Percentiles rank a stretch among this genome's conserved stretches.
These are phyloP conservation scores for Vipera ursinii DNA, from an alignment of 2,797 vertebrate species.

Conservation along the genomic window DNA sequence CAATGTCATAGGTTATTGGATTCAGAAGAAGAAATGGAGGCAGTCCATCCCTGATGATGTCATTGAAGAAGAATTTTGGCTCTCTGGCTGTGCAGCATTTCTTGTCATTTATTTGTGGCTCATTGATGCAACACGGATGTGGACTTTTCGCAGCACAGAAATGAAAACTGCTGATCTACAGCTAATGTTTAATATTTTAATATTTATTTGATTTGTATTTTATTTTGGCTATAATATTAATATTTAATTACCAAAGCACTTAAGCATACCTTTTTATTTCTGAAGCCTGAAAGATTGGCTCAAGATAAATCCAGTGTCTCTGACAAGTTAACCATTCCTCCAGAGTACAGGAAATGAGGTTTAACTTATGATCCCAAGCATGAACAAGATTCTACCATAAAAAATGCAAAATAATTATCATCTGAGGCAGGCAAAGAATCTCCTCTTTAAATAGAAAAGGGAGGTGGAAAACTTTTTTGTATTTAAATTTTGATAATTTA, in stretches of 20 bases:
- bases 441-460: background rate
- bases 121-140: background rate
- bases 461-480: background rate
- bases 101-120: background rate
- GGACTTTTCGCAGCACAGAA: background rate
- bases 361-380: slow-evolving; percentile 66
- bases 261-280: slow-evolving; percentile 71
- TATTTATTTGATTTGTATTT: background rate
- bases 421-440: background rate
- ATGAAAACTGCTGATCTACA: background rate
- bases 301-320: slow-evolving; percentile 69
- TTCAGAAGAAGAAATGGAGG: background rate
- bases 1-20: background rate
- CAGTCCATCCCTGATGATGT: background rate
- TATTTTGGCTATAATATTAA: background rate
- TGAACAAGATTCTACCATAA: slow-evolving; percentile 60
- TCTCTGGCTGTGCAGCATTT: background rate
- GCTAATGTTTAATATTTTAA: background rate
- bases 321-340: slow-evolving; percentile 71
- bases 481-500: background rate
- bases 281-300: slow-evolving; percentile 66
- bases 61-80: background rate
- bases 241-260: background rate
- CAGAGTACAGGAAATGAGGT: slow-evolving; percentile 61
- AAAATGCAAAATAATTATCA: background rate